phyloP scores from a whole-genome alignment of 2,797 vertebrate genomes.

The Pelodytes ibericus region DNA sequence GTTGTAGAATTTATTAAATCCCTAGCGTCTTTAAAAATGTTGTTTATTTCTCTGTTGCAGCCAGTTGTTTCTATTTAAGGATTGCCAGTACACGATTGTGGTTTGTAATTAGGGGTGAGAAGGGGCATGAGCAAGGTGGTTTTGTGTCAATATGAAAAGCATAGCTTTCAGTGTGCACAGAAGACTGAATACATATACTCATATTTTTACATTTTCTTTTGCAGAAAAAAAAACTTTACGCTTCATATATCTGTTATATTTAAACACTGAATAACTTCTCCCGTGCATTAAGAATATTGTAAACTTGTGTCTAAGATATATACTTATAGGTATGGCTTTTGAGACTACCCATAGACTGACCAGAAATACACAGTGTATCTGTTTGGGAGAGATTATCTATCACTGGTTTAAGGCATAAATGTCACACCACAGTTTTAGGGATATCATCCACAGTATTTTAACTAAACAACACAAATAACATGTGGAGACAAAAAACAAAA shows the following conservation, averaged over 20 bases:
- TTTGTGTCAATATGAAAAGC: conserved; percentile 26
- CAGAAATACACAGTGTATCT: no score
- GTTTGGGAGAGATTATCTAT: no score
- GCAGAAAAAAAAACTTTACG: conserved; percentile 28
- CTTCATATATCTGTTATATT: conserved; percentile 19
- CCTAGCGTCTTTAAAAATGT: neutral
- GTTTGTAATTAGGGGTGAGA: conserved; percentile 46
- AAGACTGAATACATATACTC: conserved; percentile 39
- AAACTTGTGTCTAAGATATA: conserved; percentile 22
- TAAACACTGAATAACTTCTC: conserved; percentile 14
- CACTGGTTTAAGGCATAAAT: no score
- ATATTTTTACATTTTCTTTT: neutral
- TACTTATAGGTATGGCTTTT: no score
- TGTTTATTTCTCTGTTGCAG: conserved; percentile 3
- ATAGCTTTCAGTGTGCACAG: conserved; percentile 31
- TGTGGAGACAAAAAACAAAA: no score
- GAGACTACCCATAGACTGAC: conserved; percentile 36
- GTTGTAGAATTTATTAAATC: no score
- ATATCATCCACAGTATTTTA: no score
- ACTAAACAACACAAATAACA: no score
- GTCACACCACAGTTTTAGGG: no score
- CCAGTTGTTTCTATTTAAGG: conserved; percentile 37
- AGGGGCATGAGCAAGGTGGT: conserved; percentile 23
- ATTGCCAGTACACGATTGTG: conserved; percentile 42
- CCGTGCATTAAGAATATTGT: conserved; percentile 27